Conservation (phyloP, 2,888 invertebrate genomes). For the Thysanoteuthis rhombus region DNA sequence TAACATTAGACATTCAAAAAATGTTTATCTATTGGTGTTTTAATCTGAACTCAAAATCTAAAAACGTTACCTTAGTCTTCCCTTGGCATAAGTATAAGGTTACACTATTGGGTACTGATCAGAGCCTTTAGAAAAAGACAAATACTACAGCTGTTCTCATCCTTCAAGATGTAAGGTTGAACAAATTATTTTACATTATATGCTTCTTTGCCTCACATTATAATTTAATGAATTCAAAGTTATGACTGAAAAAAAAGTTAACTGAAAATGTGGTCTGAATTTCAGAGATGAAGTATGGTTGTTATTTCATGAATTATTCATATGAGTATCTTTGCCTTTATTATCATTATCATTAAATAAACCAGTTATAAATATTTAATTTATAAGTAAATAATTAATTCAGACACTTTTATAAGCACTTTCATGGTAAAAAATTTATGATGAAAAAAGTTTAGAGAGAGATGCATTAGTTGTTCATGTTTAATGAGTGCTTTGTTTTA, state of each 20-base stretch:
- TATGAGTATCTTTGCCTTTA: no score
- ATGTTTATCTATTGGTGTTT: neutral
- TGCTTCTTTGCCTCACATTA: neutral
- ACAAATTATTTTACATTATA: neutral
- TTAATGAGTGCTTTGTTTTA: no score
- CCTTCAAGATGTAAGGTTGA: neutral
- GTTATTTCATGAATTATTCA: neutral
- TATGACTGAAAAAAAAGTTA: neutral
- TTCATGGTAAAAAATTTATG: no score
- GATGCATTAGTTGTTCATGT: no score
- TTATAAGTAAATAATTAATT: no score
- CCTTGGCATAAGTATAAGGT: neutral
- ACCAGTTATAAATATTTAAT: no score
- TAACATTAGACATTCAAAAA: neutral
- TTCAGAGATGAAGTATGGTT: neutral
- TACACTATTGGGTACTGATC: neutral
- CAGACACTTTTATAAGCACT: no score
- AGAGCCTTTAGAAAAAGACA: no score
- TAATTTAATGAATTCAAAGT: neutral
- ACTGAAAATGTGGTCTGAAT: neutral
- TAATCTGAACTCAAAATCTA: neutral
- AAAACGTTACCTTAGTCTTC: neutral
- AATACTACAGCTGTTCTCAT: neutral
- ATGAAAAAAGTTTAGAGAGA: no score
- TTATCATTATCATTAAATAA: no score